Base-by-base conservation (phyloP, 1,140 invertebrate genomes). In the Melitaea cinxia region DNA sequence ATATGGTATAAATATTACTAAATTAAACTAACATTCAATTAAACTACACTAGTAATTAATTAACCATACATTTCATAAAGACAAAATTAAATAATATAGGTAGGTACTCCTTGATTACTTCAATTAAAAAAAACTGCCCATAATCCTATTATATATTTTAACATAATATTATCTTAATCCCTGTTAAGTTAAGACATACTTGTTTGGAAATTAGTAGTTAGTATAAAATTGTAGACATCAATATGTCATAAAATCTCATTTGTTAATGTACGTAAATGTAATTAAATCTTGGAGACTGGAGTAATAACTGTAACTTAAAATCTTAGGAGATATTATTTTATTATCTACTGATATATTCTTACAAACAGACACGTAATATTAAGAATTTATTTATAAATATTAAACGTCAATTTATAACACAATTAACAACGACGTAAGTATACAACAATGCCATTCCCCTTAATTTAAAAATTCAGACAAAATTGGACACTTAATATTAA, bases 31-130 rank as follows among this genome's bases (percentile, higher is more conserved):
- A 24, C 68, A 70, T 64, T 54, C 68, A 70, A 70, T 63, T 58
- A 55, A 49, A 50, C 47, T 67, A 63, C 15, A 10, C 24, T 39
- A 59, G n/a, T n/a, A n/a, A n/a, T 68, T 76, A 78, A 78, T 80
- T 80, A 86, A 84, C 75, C 61, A 76, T 55, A 83, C 77, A 84
- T 86, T 83, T 86, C 74, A 14, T 14, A 4, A 30, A 52, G 6
- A 14, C 12, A 24, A 47, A 23, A 47, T 15, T 14, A 15, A 39
- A 15, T 14, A 15, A 14, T 39, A 47, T 6, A 42, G 9, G 1
- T 52, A 19, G 14, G 23, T 3, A 14, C 6, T n/a, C 9, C 19
- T 23, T 3, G n/a, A n/a, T 23, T 47, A 4, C 1, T 3, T 12
- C 21, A 2, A 21, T 2, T 9, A 42, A 42, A 42, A 14, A 19